A percentile compares a stretch with the other conserved stretches of the same genome.
Conservation (phyloP, 2,113 vertebrate species). For the Scomber japonicus region DNA sequence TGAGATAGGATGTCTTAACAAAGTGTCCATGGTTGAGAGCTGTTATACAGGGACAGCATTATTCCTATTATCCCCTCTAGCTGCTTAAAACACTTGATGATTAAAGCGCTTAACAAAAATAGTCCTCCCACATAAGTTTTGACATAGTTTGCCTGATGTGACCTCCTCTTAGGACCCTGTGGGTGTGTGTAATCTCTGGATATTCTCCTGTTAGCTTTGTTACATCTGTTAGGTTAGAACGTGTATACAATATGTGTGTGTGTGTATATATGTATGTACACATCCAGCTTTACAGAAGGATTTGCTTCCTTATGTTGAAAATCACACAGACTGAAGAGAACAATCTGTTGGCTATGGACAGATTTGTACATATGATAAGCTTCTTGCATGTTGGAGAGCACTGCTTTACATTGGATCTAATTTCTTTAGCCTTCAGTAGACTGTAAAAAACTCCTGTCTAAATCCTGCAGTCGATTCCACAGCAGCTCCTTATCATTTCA, state of each 20-base stretch:
- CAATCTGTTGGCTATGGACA: not conserved
- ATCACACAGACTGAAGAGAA: not conserved
- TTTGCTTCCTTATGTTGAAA: not conserved
- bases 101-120: not conserved
- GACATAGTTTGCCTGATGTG: not conserved
- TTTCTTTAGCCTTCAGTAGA: conserved; percentile 36
- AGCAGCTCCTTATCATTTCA: conserved; percentile 47
- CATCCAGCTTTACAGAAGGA: too few relatives aligned
- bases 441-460: conserved; percentile 37
- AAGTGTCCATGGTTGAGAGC: not conserved
- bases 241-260: not conserved
- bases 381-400: not conserved
- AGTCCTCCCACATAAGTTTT: not conserved
- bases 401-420: not conserved
- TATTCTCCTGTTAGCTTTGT: not conserved
- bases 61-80: too few relatives aligned
- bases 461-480: conserved; percentile 55
- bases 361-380: not conserved
- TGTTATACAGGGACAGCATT: not conserved
- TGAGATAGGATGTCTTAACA: conserved; percentile 21
- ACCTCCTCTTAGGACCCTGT: not conserved
- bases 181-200: not conserved
- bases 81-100: not conserved
- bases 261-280: not conserved
- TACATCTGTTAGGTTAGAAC: not conserved